A percentile compares a stretch with the other conserved stretches of the same genome.
phyloP scores from a whole-genome alignment of 2,113 vertebrate genomes.

The Apodemus sylvaticus region DNA sequence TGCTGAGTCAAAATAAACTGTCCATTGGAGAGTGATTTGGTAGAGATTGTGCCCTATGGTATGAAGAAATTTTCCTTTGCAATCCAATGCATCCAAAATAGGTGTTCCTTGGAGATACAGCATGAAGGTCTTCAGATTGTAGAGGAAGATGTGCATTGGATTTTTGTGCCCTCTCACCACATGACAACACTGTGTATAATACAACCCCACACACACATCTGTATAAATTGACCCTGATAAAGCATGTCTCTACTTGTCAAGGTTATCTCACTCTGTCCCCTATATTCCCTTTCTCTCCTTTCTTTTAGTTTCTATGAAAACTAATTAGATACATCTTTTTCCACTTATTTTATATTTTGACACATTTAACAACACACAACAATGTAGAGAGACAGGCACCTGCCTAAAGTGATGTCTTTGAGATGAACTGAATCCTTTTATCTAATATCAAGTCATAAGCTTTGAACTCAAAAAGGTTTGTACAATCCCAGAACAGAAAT shows the following conservation, averaged over 20 bases:
- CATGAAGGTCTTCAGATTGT: background rate
- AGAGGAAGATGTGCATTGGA: background rate
- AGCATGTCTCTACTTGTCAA: background rate
- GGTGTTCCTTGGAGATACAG: background rate
- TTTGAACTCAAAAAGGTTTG: background rate
- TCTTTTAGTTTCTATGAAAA: background rate
- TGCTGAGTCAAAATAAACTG: background rate
- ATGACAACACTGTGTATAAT: background rate
- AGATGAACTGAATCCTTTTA: background rate
- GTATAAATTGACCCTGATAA: background rate
- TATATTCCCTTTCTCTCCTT: background rate
- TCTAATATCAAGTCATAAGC: background rate
- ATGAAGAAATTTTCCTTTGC: background rate
- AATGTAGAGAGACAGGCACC: background rate
- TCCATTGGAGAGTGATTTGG: background rate
- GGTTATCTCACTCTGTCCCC: background rate
- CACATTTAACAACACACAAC: background rate
- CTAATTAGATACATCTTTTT: background rate
- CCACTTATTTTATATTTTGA: background rate
- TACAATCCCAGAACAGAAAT: conserved; percentile 9
- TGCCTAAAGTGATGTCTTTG: background rate
- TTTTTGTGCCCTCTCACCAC: background rate
- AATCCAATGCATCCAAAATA: background rate
- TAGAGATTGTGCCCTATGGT: background rate
- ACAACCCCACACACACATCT: background rate